phyloP scores from a whole-genome alignment of 2,113 vertebrate species.

The Deroptyus accipitrinus region DNA sequence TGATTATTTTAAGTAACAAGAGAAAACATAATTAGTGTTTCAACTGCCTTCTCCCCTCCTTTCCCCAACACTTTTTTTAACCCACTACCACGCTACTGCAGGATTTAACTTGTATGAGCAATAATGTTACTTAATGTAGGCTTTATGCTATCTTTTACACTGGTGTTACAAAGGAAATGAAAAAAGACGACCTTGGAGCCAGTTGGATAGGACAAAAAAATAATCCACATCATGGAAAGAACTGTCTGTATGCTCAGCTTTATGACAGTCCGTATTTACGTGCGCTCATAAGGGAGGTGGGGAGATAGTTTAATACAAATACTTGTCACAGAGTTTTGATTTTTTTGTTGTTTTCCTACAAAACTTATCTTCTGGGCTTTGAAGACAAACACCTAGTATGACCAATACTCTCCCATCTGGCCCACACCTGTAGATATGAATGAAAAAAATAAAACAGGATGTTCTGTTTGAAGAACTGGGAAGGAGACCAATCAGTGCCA shows the following conservation, averaged over 20 bases:
- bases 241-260: not conserved
- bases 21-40: not conserved
- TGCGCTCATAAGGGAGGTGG: not conserved
- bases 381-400: not conserved
- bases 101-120: not conserved
- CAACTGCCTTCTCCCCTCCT: not conserved
- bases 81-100: not conserved
- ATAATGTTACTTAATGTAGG: not conserved
- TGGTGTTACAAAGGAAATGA: not conserved
- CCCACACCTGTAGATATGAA: slow-evolving; percentile 8
- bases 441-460: slow-evolving; percentile 33
- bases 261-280: not conserved
- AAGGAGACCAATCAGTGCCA: slow-evolving; percentile 43
- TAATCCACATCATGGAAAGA: not conserved
- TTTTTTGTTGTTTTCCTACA: not conserved
- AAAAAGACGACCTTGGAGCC: not conserved
- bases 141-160: not conserved
- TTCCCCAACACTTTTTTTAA: not conserved
- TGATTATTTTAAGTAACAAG: not conserved
- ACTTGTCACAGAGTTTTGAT: not conserved
- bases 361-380: not conserved
- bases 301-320: not conserved
- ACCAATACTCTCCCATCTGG: not conserved
- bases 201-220: not conserved
- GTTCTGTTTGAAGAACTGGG: slow-evolving; percentile 51